Conservation (phyloP, 2,888 invertebrate genomes). For the Cynaeus angustus region DNA sequence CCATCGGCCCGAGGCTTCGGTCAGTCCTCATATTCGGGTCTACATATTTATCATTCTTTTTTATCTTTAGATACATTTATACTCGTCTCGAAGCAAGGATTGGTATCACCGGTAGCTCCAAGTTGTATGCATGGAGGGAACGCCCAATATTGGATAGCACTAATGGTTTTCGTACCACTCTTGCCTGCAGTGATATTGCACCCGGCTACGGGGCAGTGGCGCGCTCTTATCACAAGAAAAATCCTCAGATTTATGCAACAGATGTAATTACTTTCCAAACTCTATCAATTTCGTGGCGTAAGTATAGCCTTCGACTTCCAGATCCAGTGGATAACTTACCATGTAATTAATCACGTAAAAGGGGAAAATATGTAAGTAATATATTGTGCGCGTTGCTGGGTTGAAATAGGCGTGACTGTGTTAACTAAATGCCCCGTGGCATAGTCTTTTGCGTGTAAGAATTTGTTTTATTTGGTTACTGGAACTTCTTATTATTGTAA, state of each 20-base stretch:
- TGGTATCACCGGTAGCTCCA: constrained; percentile 29
- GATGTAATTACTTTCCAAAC: not conserved
- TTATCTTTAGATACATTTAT: no score
- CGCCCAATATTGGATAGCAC: constrained; percentile 37
- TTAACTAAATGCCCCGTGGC: constrained; percentile 12
- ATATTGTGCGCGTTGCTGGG: constrained; percentile 9
- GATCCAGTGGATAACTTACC: constrained; percentile 7
- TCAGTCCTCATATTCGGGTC: no score
- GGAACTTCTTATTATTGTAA: no score
- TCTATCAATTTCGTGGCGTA: constrained; percentile 5
- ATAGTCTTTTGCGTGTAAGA: not conserved
- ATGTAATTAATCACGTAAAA: constrained; percentile 24
- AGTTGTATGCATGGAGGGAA: constrained; percentile 23
- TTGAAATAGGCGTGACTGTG: constrained; percentile 11
- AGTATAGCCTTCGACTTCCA: constrained; percentile 17
- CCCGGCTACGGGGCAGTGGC: constrained; percentile 13
- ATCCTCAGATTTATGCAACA: no score
- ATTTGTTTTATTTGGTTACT: constrained; percentile 5
- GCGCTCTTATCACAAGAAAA: not conserved
- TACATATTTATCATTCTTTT: no score
- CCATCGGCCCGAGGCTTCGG: no score
- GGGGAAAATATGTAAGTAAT: constrained; percentile 19
- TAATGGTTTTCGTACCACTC: constrained; percentile 33
- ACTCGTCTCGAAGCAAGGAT: constrained; percentile 12
- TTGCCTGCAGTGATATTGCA: constrained; percentile 28